These are phyloP conservation scores for Nannoperca obscura DNA, from an alignment of 2,797 vertebrate genomes.

Conservation along the genomic window DNA sequence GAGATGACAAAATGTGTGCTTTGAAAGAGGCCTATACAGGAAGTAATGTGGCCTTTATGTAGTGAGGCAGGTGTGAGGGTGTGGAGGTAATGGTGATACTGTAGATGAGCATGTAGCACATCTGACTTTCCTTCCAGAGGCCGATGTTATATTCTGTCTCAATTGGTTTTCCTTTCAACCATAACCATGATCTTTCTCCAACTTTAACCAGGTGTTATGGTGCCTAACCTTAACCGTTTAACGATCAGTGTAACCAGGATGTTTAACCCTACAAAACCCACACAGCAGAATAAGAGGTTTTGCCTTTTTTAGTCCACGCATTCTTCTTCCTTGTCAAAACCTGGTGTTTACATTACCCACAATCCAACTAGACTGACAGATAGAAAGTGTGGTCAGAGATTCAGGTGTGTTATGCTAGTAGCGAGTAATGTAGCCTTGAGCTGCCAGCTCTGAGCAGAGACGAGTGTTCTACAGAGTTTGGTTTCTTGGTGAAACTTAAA, in stretches of 20 bases:
- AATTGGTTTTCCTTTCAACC: neutral
- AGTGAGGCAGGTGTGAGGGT: neutral
- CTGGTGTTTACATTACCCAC: no score
- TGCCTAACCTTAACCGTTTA: neutral
- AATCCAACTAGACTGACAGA: no score
- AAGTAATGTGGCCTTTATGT: neutral
- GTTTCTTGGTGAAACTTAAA: no score
- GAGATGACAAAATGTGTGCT: neutral
- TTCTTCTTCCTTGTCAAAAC: neutral
- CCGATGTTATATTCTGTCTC: neutral
- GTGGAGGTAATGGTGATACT: neutral
- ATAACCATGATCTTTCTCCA: neutral
- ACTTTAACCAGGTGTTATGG: neutral
- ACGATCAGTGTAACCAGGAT: neutral
- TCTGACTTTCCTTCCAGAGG: neutral
- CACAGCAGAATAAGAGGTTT: neutral
- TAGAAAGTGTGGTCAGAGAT: no score
- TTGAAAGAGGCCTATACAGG: neutral
- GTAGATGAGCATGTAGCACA: neutral
- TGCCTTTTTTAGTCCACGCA: neutral
- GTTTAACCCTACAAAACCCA: neutral
- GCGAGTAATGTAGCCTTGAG: no score
- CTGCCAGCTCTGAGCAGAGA: no score
- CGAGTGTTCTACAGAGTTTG: no score
- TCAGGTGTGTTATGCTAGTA: no score